Conservation (phyloP, 2,797 vertebrate species). For the Pseudochirops cupreus region DNA sequence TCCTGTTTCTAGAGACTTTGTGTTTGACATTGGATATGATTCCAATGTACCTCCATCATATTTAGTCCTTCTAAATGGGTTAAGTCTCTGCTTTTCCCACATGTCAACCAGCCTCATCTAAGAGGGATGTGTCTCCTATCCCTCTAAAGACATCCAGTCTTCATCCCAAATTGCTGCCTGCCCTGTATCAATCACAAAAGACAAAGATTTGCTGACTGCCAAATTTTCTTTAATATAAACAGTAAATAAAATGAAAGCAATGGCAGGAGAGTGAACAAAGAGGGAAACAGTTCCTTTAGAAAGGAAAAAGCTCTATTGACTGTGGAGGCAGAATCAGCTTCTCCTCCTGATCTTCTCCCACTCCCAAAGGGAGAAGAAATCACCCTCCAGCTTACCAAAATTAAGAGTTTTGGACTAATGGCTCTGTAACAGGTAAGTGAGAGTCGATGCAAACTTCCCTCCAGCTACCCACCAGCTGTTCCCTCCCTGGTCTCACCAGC, state of each 20-base stretch:
- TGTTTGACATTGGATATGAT: neutral
- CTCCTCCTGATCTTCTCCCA: neutral
- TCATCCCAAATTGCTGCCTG: neutral
- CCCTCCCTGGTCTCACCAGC: neutral
- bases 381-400: neutral
- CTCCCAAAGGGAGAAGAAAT: neutral
- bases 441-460: neutral
- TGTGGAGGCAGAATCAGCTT: neutral
- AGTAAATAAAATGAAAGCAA: neutral
- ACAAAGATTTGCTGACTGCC: neutral
- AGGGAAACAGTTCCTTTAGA: neutral
- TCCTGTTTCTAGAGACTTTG: neutral
- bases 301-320: neutral
- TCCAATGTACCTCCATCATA: neutral
- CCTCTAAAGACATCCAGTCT: neutral
- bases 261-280: neutral
- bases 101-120: neutral
- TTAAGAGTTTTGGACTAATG: neutral
- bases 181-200: neutral
- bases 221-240: neutral
- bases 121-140: neutral
- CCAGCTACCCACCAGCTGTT: neutral
- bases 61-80: neutral
- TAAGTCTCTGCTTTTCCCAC: neutral
- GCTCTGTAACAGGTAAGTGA: neutral